Evolutionary conservation across 2,888 invertebrate genomes (phyloP).

Genomic region (Augochlorella aurata): DNA sequence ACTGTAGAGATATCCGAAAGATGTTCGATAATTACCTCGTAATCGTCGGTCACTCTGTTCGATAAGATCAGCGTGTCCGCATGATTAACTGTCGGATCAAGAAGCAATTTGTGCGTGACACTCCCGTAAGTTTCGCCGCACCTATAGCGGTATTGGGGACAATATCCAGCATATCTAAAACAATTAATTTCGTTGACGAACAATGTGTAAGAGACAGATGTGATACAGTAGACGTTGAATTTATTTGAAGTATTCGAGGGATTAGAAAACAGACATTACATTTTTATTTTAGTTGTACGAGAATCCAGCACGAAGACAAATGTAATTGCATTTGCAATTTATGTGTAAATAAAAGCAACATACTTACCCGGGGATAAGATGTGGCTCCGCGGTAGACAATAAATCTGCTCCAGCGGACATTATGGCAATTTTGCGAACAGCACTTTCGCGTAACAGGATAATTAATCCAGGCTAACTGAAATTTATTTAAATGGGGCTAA

Average conservation of each 20-base stretch:
- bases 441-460: constrained; percentile 18
- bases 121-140: constrained; percentile 90
- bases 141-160: constrained; percentile 89
- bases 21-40: constrained; percentile 82
- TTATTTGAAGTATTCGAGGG: not conserved
- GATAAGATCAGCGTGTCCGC: constrained; percentile 88
- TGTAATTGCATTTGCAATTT: not conserved
- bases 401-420: constrained; percentile 68
- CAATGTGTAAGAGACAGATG: not conserved
- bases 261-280: not conserved
- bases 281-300: not conserved
- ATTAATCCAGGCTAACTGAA: constrained; percentile 14
- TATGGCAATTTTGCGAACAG: not conserved
- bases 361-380: constrained; percentile 88
- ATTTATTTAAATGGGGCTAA: constrained; percentile 21
- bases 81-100: constrained; percentile 89
- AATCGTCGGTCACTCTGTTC: constrained; percentile 86
- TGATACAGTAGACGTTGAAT: not conserved
- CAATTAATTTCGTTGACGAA: not conserved
- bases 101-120: constrained; percentile 86
- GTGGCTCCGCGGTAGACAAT: constrained; percentile 86
- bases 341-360: not conserved
- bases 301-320: not conserved
- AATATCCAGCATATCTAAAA: constrained; percentile 89
- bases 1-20: not conserved